Evolutionary conservation across 2,888 invertebrate genomes (phyloP), one percentile per base, ranked within the genome.

Genomic region (Onchidella celtica): DNA sequence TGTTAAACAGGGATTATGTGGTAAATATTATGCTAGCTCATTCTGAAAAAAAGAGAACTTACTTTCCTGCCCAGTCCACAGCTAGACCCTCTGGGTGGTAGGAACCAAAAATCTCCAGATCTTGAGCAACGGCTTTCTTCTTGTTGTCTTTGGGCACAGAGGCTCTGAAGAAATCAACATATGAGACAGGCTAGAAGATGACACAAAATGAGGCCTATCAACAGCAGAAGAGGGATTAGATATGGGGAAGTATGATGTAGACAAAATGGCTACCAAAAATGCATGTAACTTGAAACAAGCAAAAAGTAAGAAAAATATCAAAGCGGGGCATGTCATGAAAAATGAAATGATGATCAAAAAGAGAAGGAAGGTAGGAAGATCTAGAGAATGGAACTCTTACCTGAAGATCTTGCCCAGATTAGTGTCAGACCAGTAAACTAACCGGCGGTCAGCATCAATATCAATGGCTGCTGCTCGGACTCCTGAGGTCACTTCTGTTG

Each of bases 351-450:
- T 17, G 17, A 47, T 11, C 9, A 47, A 47, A 47, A 17, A 47
- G 47, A 47, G 47, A 17, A 47, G 47, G 17, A 6, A 47, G 47
- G 17, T 47, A 47, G 47, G 17, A 17, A 47, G 47, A 47, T 6
- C 6, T 6, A 47, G 47, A 17, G 47, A 47, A 17, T 47, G 47
- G 17, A 17, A 47, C 47, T 6, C 70, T 74, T 14, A 80, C 80
- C 99, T 95, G 92, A 97, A 97, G 86, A 99, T 97, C 1, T 97
- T 96, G 92, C 96, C 96, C 83, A 97, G 96, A 90, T 97, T 96
- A 86, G 97, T 96, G 92, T 99, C 99, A 0, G 97, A 97, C 98
- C 99, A 99, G 94, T 97, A 99, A 79, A 99, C 94, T 92, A 91
- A 80, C 75, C 86, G 89, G 84, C 91, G 89, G 59, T 95, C 95